Evolutionary conservation across 1,140 invertebrate species (phyloP), one percentile per base, ranked within the genome.

Genomic region (Caerostris extrusa): DNA sequence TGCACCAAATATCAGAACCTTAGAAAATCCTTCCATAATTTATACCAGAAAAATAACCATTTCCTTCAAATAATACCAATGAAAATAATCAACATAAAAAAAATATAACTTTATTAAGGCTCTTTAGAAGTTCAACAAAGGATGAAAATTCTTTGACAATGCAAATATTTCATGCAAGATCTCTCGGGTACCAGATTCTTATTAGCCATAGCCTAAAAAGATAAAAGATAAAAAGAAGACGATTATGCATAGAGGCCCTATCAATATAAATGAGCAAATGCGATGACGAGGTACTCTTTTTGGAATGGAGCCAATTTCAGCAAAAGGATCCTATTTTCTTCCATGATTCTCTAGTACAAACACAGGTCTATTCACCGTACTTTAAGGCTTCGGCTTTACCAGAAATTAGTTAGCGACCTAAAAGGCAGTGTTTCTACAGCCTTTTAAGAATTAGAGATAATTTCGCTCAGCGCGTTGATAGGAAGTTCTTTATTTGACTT

Each of bases 191-290:
- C 8, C 19, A 34, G 71, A 77, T 77, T 77, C 71, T 77, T 77
- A 77, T 77, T 77, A 77, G 34, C 71, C 50, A 77, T 34, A 77
- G 10, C 34, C 71, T 50, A 77, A 77, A 34, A 77, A 10, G 61
- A 14, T 77, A 50, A 77, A 77, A 50, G 0, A 34, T 34, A 34
- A 34, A 34, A 34, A 34, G 53, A 34, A 34, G 71, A 77, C 50
- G 71, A 77, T 77, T 77, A 50, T 50, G 71, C 71, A 77, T 34
- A 34, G 50, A 77, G 71, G 71, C 34, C 71, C 71, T 77, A 77
- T 77, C 71, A 77, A 77, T 77, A 77, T 77, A 77, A 77, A 77
- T 77, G 71, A 77, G 71, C 19, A 77, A 77, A 77, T 50, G 34
- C 71, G 34, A 77, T 77, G 71, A 77, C 34, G 71, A 77, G 71